These are phyloP conservation scores for Drosophila aff. DNA, from an alignment of 1,140 invertebrate species.

Conservation along the genomic window DNA sequence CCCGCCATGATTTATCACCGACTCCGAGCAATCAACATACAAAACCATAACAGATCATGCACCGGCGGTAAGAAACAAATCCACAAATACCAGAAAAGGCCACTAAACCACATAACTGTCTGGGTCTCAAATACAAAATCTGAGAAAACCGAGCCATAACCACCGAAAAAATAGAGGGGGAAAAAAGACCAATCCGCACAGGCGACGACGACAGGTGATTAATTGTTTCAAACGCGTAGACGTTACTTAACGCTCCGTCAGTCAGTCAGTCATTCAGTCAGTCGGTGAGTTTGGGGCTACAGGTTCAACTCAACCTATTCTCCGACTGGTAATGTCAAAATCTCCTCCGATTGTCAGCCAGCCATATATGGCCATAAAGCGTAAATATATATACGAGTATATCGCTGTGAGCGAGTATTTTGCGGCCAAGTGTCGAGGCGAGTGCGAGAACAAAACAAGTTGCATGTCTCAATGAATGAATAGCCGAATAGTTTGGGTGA, in stretches of 20 bases:
- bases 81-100: slow-evolving; percentile 56
- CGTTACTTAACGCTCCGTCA: slow-evolving; percentile 76
- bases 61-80: slow-evolving; percentile 46
- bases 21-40: slow-evolving; percentile 63
- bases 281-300: slow-evolving; percentile 29
- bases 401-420: slow-evolving; percentile 13
- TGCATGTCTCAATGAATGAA: slow-evolving; percentile 78
- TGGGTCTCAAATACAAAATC: slow-evolving; percentile 32
- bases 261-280: slow-evolving; percentile 13
- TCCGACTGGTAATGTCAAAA: slow-evolving; percentile 72
- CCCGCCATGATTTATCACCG: slow-evolving; percentile 65
- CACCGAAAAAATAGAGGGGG: slow-evolving; percentile 13
- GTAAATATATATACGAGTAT: slow-evolving; percentile 19
- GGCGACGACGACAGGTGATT: slow-evolving; percentile 79
- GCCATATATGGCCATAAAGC: slow-evolving; percentile 60
- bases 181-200: slow-evolving; percentile 63
- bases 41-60: slow-evolving; percentile 64
- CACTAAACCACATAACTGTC: slow-evolving; percentile 69
- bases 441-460: slow-evolving; percentile 77
- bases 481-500: slow-evolving; percentile 76
- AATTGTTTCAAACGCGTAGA: slow-evolving; percentile 80
- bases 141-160: slow-evolving; percentile 34
- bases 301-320: slow-evolving; percentile 49
- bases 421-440: slow-evolving; percentile 65
- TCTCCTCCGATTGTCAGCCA: slow-evolving; percentile 46